A percentile compares a stretch with the other conserved stretches of the same genome.
Evolutionary conservation across 92 coral and sea anemone genomes (phyloP).

Genomic region (Blastomussa wellsi): DNA sequence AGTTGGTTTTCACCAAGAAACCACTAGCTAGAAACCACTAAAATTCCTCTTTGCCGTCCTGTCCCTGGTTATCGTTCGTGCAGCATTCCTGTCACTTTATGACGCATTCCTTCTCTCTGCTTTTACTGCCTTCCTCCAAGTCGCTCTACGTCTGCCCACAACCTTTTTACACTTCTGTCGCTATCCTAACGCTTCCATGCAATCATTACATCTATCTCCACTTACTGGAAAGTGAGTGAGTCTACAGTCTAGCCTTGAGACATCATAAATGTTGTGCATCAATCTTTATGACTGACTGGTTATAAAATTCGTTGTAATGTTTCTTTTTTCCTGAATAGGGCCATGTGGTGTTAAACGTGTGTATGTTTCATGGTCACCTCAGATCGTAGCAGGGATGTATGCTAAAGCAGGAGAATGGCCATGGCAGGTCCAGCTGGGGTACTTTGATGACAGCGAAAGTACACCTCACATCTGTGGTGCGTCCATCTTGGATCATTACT

Average conservation of each 20-base stretch:
- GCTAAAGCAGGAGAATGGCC: constrained; percentile 88
- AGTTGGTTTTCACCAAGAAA: background rate
- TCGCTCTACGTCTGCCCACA: too few species aligned
- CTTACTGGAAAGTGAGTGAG: background rate
- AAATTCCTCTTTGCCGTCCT: background rate
- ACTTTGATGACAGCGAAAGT: constrained; percentile 24
- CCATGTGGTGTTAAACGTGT: constrained; percentile 60
- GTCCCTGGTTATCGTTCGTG: background rate
- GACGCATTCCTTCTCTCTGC: too few species aligned
- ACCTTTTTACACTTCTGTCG: too few species aligned
- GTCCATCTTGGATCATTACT: constrained; percentile 56
- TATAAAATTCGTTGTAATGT: too few species aligned
- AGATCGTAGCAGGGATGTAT: constrained; percentile 72
- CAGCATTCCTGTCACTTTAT: too few species aligned
- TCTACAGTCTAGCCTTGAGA: background rate
- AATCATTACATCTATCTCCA: too few species aligned
- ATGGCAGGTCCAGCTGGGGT: constrained; percentile 88
- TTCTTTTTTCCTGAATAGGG: constrained; percentile 22
- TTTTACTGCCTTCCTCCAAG: too few species aligned
- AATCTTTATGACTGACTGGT: too few species aligned
- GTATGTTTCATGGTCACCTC: constrained; percentile 52
- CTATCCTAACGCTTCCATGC: too few species aligned
- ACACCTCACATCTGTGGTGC: constrained; percentile 78
- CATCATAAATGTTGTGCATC: background rate
- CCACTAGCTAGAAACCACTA: background rate